Conservation (phyloP, 2,888 invertebrate genomes). For the Diplolepis rosae region DNA sequence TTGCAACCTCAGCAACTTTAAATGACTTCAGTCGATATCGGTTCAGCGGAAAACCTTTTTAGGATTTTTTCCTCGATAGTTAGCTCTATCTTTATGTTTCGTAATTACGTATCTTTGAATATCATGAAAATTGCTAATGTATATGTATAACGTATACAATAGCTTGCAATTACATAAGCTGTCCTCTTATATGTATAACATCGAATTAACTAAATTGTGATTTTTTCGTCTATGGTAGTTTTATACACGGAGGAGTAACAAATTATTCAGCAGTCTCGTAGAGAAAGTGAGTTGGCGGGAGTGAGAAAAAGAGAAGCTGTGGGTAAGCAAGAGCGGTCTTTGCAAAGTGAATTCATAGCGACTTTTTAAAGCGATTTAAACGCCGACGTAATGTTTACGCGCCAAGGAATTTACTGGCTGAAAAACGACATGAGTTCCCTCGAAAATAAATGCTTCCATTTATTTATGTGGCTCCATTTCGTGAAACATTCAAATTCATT, state of each 20-base stretch:
- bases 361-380: constrained; percentile 32
- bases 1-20: constrained; percentile 18
- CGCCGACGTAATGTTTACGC: constrained; percentile 27
- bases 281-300: constrained; percentile 1
- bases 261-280: constrained; percentile 24
- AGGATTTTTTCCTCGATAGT: constrained; percentile 1
- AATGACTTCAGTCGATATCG: constrained; percentile 7
- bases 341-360: constrained; percentile 29
- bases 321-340: constrained; percentile 18
- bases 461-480: constrained; percentile 16
- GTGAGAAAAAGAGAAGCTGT: constrained; percentile 1
- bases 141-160: not conserved
- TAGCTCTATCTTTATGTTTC: not conserved
- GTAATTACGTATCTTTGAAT: not conserved
- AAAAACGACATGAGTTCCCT: constrained; percentile 12
- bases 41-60: not conserved
- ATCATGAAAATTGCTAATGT: not conserved
- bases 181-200: not conserved
- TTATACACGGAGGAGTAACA: not conserved
- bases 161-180: not conserved
- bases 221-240: constrained; percentile 8
- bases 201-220: constrained; percentile 19
- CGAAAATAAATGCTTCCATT: constrained; percentile 25
- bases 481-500: constrained; percentile 11
- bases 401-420: constrained; percentile 15